Evolutionary conservation across 2,113 vertebrate genomes (phyloP), one percentile per base, ranked within the genome.

Genomic region (Leiothrix lutea): DNA sequence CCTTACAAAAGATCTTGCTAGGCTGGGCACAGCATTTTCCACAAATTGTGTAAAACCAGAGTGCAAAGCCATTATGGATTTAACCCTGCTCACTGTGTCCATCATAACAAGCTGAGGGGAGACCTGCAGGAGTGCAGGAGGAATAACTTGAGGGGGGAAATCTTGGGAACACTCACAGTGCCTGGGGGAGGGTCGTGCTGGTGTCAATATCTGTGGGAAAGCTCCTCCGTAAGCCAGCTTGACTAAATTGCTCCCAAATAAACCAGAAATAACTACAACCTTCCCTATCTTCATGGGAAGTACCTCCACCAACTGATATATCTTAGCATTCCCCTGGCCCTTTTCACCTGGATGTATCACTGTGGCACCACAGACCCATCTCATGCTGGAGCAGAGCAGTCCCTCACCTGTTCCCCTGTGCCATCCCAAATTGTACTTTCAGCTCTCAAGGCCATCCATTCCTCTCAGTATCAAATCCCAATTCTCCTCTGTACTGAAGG

Each of bases 221-320:
- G 23, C 33, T 75, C 9, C 8, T 71, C 33, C 29, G 21, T 35
- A 36, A 64, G 15, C 13, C 86, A 79, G 15, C 10, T 4, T 3
- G 1, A 10, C 28, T 72, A 33, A 91, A 69, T 7, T 28, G 23
- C 36, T 29, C 26, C 40, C 35, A 47, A 14, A 26, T 25, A 77
- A 29, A 18, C 38, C 24, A 6, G 4, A 35, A 72, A 29, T 60
- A 0, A 40, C 9, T 11, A 6, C 13, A 12, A 20, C 50, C 38
- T 33, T 18, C 33, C 16, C 4, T 48, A 1, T 47, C 31, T 89
- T 53, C 40, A 15, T 13, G n/a, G 58, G 11, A 57, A 23, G 7
- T 13, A 18, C 47, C 26, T 14, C 23, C 29, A 2, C 28, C 5
- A 25, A 0, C 9, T 5, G n/a, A 47, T 17, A 2, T 1, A 23